phyloP scores from a whole-genome alignment of 2,888 invertebrate genomes.

The Phrixothrix hirtus region DNA sequence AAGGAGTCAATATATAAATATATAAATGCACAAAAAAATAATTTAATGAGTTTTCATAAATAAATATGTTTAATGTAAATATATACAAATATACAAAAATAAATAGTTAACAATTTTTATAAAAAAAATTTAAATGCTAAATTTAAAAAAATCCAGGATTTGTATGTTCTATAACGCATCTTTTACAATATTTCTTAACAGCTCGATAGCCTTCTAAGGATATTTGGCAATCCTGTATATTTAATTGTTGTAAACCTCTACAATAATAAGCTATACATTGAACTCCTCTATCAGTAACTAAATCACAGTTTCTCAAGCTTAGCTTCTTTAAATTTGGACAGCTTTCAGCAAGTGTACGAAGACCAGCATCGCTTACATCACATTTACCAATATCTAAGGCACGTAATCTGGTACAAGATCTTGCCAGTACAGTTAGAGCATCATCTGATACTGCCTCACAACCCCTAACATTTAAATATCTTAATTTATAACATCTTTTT shows the following conservation, averaged over 20 bases:
- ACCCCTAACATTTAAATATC: slow-evolving; percentile 88
- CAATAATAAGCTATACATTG: slow-evolving; percentile 90
- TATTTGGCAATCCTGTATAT: slow-evolving; percentile 91
- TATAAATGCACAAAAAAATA: too few species aligned
- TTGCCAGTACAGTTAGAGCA: slow-evolving; percentile 82
- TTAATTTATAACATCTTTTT: slow-evolving; percentile 82
- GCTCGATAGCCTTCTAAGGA: slow-evolving; percentile 87
- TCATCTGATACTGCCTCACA: slow-evolving; percentile 95
- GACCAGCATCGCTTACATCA: slow-evolving; percentile 88
- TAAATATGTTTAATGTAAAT: slow-evolving; percentile 20
- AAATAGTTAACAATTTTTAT: slow-evolving; percentile 37
- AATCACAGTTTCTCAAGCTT: slow-evolving; percentile 87
- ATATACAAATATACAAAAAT: slow-evolving; percentile 39
- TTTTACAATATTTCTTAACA: slow-evolving; percentile 88
- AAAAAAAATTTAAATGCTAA: slow-evolving; percentile 35
- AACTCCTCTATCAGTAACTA: slow-evolving; percentile 86
- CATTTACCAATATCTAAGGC: slow-evolving; percentile 92
- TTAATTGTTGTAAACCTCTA: slow-evolving; percentile 84
- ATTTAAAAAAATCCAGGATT: slow-evolving; percentile 86
- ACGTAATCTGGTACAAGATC: slow-evolving; percentile 81
- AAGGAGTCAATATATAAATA: too few species aligned
- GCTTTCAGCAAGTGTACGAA: slow-evolving; percentile 83
- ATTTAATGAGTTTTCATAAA: too few species aligned
- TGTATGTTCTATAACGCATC: slow-evolving; percentile 93
- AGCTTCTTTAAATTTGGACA: slow-evolving; percentile 90